These are phyloP conservation scores for Eufriesea mexicana DNA, from an alignment of 1,140 invertebrate species.

Conservation along the genomic window DNA sequence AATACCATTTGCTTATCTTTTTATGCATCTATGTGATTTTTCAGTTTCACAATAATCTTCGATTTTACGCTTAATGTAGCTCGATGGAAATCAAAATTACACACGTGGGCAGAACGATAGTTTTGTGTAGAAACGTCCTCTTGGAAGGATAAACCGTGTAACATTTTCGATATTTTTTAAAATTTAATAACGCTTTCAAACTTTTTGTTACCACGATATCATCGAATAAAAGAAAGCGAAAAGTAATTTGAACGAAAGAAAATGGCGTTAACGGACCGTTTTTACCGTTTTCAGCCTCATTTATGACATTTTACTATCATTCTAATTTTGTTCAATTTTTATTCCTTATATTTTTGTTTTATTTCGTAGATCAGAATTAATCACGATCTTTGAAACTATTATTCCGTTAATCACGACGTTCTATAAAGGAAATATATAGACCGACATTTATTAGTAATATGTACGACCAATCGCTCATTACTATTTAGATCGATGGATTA, in stretches of 20 bases:
- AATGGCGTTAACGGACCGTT: too few species aligned
- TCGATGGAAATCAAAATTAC: neutral
- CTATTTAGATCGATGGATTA: slow-evolving; percentile 43
- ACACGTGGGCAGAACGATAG: neutral
- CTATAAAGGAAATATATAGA: neutral
- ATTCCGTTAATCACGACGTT: neutral
- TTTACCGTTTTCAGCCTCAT: neutral
- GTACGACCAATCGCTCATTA: slow-evolving; percentile 76
- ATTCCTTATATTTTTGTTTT: neutral
- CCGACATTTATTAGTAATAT: slow-evolving; percentile 69
- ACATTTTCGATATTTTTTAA: neutral
- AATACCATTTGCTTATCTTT: neutral
- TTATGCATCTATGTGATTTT: neutral
- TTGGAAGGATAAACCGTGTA: neutral
- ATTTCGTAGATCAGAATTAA: too few species aligned
- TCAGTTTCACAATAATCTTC: neutral
- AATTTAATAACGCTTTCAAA: too few species aligned
- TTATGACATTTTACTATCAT: neutral
- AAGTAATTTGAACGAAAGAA: neutral
- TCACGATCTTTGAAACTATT: too few species aligned
- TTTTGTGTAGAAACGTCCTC: neutral
- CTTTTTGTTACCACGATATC: too few species aligned
- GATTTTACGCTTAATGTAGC: slow-evolving; percentile 10
- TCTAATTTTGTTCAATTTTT: neutral
- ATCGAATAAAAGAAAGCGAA: too few species aligned